A percentile compares a stretch with the other conserved stretches of the same genome.
These are phyloP conservation scores for Andrena praecox DNA, from an alignment of 2,888 invertebrate genomes.

Conservation along the genomic window DNA sequence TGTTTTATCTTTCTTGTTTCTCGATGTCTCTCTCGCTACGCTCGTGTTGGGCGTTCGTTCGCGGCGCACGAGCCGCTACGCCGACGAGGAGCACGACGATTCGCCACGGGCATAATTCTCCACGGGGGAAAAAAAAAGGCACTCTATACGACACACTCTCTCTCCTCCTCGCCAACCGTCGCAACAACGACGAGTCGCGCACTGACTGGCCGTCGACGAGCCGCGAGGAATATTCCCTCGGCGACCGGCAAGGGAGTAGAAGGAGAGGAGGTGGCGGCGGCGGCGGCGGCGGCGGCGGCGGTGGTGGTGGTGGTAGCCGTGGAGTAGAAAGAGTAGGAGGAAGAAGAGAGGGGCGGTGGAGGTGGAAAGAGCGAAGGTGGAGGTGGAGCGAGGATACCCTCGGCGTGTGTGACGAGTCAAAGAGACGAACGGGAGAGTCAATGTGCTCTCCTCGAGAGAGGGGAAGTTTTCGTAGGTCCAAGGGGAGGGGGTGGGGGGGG, in stretches of 20 bases:
- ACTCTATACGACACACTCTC: slow-evolving; percentile 47
- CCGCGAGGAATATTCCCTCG: slow-evolving; percentile 72
- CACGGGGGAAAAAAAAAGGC: slow-evolving; percentile 33
- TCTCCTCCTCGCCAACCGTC: slow-evolving; percentile 71
- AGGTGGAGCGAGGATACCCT: slow-evolving; percentile 59
- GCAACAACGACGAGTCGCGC: slow-evolving; percentile 77
- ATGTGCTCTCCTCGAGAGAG: slow-evolving; percentile 47
- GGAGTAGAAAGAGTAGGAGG: slow-evolving; percentile 27
- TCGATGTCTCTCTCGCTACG: slow-evolving; percentile 33
- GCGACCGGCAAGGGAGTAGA: slow-evolving; percentile 60
- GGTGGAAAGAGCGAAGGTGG: slow-evolving; percentile 32
- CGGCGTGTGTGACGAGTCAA: slow-evolving; percentile 59
- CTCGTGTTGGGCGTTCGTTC: slow-evolving; percentile 54
- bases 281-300: slow-evolving; percentile 13
- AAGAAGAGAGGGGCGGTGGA: slow-evolving; percentile 26
- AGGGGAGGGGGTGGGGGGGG: slow-evolving; percentile 37
- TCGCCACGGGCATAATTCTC: slow-evolving; percentile 61
- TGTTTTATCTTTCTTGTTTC: background rate
- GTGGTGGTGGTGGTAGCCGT: slow-evolving; percentile 7
- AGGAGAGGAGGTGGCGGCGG: slow-evolving; percentile 17
- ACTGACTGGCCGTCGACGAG: slow-evolving; percentile 73
- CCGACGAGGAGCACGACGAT: slow-evolving; percentile 54
- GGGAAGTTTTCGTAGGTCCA: slow-evolving; percentile 49
- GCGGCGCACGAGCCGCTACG: slow-evolving; percentile 59
- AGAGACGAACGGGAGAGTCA: slow-evolving; percentile 55